Evolutionary conservation across 2,888 invertebrate species (phyloP), one percentile per base, ranked within the genome.

Genomic region (Lymantria monacha): DNA sequence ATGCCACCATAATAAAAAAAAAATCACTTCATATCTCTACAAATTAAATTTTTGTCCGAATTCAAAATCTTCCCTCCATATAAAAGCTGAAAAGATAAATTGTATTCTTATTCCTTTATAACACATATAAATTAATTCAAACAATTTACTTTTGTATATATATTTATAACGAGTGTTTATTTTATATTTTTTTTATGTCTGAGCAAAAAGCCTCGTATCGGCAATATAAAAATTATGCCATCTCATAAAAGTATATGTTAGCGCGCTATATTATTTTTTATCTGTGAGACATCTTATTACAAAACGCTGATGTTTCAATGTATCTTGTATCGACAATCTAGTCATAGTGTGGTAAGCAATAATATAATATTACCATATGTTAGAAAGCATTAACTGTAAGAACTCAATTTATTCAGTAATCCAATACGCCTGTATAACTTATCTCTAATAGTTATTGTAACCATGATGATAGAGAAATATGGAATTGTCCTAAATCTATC

Each of bases 331-430:
- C 49, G 41, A 46, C 15, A 42, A 10, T n/a, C 2, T 13, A 11
- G n/a, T n/a, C n/a, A n/a, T n/a, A n/a, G 42, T 37, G 42, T 37
- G 49, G 43, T 48, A 57, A 56, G 47, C 48, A 59, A 50, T 51
- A 54, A 62, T 55, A 69, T 44, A 59, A 57, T 38, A 56, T 65
- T 63, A 55, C 49, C 61, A 63, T 67, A 52, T 9, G 53, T 46
- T 62, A 69, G 59, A 66, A 57, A 59, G 56, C 62, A 70, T 79
- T 75, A 72, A 60, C 61, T 57, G 75, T 63, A 72, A 74, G 74
- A 69, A 74, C 67, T 73, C 71, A 73, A 79, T 76, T 75, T 72
- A 70, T 71, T 60, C 56, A 59, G 81, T 83, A 84, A 84, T 77
- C 64, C 62, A 72, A 85, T 83, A 78, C 70, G 72, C 81, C 81